phyloP scores from a whole-genome alignment of 2,888 invertebrate species.

The Leptura quadrifasciata region DNA sequence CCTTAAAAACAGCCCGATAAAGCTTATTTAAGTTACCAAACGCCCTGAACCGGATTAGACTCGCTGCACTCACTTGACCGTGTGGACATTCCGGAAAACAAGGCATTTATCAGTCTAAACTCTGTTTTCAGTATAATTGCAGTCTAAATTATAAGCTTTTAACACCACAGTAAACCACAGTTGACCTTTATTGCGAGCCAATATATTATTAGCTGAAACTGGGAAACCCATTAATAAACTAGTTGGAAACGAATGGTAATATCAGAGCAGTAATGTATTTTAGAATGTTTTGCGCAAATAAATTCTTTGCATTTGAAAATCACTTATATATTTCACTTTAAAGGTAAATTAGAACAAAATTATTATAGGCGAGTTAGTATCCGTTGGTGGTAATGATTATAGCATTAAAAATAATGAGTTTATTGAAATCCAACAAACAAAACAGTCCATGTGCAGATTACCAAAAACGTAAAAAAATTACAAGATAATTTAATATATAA shows the following conservation, averaged over 20 bases:
- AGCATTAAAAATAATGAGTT: too few species aligned
- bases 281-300: background rate
- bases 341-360: too few species aligned
- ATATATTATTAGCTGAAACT: background rate
- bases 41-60: conserved; percentile 41
- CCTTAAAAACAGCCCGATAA: conserved; percentile 54
- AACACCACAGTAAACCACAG: conserved; percentile 4
- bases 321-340: too few species aligned
- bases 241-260: background rate
- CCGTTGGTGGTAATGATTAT: too few species aligned
- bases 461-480: too few species aligned
- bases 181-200: background rate
- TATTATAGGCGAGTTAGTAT: too few species aligned
- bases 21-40: conserved; percentile 42
- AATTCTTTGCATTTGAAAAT: too few species aligned
- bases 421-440: too few species aligned
- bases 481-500: too few species aligned
- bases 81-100: conserved; percentile 41
- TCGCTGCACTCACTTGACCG: conserved; percentile 47
- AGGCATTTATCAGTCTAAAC: conserved; percentile 44
- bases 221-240: background rate
- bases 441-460: too few species aligned
- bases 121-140: conserved; percentile 45
- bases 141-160: conserved; percentile 7
- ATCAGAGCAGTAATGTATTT: background rate